Base-by-base conservation (phyloP, 1,140 invertebrate genomes). In the Apis cerana region DNA sequence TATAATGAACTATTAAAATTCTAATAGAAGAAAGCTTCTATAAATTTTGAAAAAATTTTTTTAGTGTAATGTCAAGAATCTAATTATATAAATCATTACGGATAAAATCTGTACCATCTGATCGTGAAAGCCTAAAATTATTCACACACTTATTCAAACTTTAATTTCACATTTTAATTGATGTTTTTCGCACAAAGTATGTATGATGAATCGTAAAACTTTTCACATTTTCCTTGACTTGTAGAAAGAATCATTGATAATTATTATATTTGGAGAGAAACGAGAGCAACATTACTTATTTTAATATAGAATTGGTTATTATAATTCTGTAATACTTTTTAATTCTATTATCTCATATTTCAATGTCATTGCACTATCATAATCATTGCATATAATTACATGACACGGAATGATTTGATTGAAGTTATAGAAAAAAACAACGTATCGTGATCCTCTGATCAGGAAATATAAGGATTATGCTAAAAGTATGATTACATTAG, bases 381-480 rank as follows among this genome's bases (percentile, higher is more conserved):
- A 7, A 17, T 58, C 43, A 48, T 67, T 67, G 33, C 62, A 27
- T 64, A 67, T 67, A 67, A 19, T 19, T 12, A 12, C 11, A 9
- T 67, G 27, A 43, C 64, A 19, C 43, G 0, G 33, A 67, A 7
- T 10, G 21, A 43, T 67, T 43, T 17, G 23, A 11, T 61, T 0
- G 15, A 27, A 17, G 15, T 17, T 15, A 19, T 33, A 65, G 17
- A 43, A 43, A 65, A 4, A 65, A 21, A 11, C 19, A 27, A 27
- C 27, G 27, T 27, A 27, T 27, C 27, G 27, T 27, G 12, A n/a
- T 19, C 19, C 15, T 48, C 9, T 43, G 0, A 43, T 43, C 17
- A 68, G 48, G 3, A 79, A 79, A 52, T 71, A 33, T 8, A 61
- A 43, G 4, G 33, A 79, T 79, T 79, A 79, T 9, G 23, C 15